Evolutionary conservation across 2,797 vertebrate species (phyloP).

Genomic region (Spinibarbus caldwelli): DNA sequence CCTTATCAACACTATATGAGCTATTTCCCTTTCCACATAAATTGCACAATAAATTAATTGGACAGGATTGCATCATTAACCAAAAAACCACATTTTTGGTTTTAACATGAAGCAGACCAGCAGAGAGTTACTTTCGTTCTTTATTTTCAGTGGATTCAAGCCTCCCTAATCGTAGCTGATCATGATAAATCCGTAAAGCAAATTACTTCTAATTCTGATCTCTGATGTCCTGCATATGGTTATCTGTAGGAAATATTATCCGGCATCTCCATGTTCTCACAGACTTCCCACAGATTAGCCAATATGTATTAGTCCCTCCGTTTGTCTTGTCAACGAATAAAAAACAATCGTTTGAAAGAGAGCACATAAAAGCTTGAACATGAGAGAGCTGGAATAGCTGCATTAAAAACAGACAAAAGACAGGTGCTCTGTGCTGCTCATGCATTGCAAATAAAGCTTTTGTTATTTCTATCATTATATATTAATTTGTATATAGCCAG

Average conservation of each 20-base stretch:
- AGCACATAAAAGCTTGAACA: neutral
- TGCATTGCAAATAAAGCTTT: neutral
- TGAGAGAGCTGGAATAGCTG: neutral
- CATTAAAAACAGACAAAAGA: neutral
- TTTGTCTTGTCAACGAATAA: neutral
- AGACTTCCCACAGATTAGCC: neutral
- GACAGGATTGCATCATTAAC: neutral
- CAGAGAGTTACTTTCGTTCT: neutral
- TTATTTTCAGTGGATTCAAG: neutral
- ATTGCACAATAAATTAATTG: neutral
- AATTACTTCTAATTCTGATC: neutral
- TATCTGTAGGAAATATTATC: neutral
- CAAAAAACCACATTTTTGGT: neutral
- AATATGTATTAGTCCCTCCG: neutral
- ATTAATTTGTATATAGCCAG: too few relatives aligned
- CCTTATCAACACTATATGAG: neutral
- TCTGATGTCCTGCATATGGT: neutral
- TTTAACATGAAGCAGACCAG: neutral
- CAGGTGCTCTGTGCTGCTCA: neutral
- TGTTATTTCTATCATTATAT: neutral
- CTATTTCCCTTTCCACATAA: neutral
- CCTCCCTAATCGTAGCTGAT: too few relatives aligned
- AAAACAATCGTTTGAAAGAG: neutral
- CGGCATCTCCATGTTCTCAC: neutral
- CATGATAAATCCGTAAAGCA: neutral